Percentiles rank a stretch among this genome's conserved stretches.
Conservation (phyloP, 2,797 vertebrate species). For the Rhinogobio ventralis region DNA sequence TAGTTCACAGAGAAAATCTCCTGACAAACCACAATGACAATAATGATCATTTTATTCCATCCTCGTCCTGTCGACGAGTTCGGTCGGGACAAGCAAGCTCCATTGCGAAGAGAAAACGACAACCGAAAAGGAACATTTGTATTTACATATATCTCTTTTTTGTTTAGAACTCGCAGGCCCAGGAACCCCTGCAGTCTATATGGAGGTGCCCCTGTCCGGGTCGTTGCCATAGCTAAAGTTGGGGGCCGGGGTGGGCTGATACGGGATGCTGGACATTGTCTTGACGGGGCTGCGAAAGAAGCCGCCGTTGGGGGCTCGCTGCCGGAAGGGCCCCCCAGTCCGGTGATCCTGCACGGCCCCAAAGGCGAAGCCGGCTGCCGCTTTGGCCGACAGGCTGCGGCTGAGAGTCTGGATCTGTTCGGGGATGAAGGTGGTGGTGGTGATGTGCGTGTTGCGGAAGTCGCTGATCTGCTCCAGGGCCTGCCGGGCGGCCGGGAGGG, state of each 20-base stretch:
- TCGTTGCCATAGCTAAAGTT: slow-evolving; percentile 97
- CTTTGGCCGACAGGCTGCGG: slow-evolving; percentile 97
- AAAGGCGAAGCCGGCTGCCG: slow-evolving; percentile 95
- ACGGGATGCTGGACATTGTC: slow-evolving; percentile 99
- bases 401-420: slow-evolving; percentile 99
- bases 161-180: slow-evolving; percentile 46
- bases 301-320: slow-evolving; percentile 97
- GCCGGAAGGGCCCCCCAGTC: slow-evolving; percentile 96
- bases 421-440: slow-evolving; percentile 99
- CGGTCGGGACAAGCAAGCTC: slow-evolving; percentile 64
- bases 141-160: slow-evolving; percentile 68
- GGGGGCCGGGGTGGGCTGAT: slow-evolving; percentile 95
- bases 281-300: slow-evolving; percentile 99
- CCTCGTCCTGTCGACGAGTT: slow-evolving; percentile 65
- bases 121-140: slow-evolving; percentile 66
- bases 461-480: slow-evolving; percentile 99
- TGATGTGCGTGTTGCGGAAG: slow-evolving; percentile 99
- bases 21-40: slow-evolving; percentile 78
- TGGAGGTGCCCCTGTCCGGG: slow-evolving; percentile 98
- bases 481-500: slow-evolving; percentile 94
- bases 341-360: slow-evolving; percentile 94
- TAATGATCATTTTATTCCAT: slow-evolving; percentile 71
- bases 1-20: slow-evolving; percentile 71
- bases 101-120: slow-evolving; percentile 54
- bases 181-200: slow-evolving; percentile 78